These are phyloP conservation scores for Gymnothorax reevesii DNA, from an alignment of 2,797 vertebrate genomes.

Conservation along the genomic window DNA sequence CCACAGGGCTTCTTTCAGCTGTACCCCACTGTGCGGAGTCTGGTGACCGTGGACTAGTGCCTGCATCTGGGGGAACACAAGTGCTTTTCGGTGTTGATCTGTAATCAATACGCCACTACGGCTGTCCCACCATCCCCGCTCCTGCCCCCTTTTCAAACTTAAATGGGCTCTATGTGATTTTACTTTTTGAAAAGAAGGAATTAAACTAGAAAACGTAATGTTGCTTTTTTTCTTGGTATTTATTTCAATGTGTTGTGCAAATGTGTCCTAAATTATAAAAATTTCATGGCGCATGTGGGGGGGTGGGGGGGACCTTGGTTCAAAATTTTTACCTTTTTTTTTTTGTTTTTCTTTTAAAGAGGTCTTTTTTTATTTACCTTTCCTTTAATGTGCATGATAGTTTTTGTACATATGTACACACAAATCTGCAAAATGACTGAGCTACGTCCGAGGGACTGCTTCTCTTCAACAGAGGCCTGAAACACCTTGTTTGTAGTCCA, in stretches of 20 bases:
- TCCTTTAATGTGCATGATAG: no score
- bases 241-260: neutral
- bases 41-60: conserved; percentile 76
- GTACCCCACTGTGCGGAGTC: conserved; percentile 75
- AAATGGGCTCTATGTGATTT: neutral
- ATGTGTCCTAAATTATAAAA: neutral
- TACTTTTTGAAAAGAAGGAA: neutral
- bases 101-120: neutral
- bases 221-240: neutral
- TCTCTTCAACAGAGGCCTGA: no score
- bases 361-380: no score
- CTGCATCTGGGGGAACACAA: neutral
- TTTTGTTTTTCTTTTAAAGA: no score
- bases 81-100: neutral
- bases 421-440: no score
- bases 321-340: no score
- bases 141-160: neutral
- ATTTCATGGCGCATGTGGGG: neutral
- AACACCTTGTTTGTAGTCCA: no score
- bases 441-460: no score
- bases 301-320: no score
- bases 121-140: neutral
- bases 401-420: no score
- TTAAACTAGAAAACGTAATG: neutral
- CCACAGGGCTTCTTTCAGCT: conserved; percentile 87